Conservation (phyloP, 2,888 invertebrate genomes). For the Drosophila flavopinicola region DNA sequence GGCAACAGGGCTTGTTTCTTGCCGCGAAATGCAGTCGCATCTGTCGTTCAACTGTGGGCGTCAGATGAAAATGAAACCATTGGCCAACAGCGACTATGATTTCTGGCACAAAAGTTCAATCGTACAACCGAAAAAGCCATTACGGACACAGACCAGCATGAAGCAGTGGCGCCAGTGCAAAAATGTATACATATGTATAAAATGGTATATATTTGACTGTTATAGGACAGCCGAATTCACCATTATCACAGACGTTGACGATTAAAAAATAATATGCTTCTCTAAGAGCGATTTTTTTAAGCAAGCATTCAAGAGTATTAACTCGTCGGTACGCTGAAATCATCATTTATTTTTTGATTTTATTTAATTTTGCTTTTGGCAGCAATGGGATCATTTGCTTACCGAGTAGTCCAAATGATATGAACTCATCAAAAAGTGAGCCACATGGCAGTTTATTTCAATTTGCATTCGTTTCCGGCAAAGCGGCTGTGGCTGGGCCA, state of each 20-base stretch:
- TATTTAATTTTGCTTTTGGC: constrained; percentile 4
- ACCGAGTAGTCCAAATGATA: constrained; percentile 17
- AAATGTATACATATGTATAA: neutral
- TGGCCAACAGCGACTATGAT: constrained; percentile 39
- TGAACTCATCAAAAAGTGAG: constrained; percentile 36
- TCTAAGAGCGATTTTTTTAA: neutral
- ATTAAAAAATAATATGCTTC: too few species aligned
- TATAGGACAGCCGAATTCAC: too few species aligned
- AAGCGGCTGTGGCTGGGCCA: constrained; percentile 38
- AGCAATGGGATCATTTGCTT: constrained; percentile 8
- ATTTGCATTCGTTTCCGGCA: constrained; percentile 69
- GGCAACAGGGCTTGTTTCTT: constrained; percentile 24
- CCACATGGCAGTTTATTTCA: constrained; percentile 60
- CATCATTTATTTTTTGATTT: neutral
- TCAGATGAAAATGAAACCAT: constrained; percentile 48
- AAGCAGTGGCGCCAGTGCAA: constrained; percentile 17
- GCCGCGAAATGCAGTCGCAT: constrained; percentile 49
- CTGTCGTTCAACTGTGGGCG: constrained; percentile 61
- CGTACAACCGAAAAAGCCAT: constrained; percentile 14
- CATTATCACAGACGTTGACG: too few species aligned
- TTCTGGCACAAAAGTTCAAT: constrained; percentile 70
- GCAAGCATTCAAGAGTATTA: neutral
- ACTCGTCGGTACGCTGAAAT: neutral
- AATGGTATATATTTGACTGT: too few species aligned
- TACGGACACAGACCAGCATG: neutral